A percentile compares a stretch with the other conserved stretches of the same genome.
These are phyloP conservation scores for Microdon myrmicae DNA, from an alignment of 2,888 invertebrate species.

Conservation along the genomic window DNA sequence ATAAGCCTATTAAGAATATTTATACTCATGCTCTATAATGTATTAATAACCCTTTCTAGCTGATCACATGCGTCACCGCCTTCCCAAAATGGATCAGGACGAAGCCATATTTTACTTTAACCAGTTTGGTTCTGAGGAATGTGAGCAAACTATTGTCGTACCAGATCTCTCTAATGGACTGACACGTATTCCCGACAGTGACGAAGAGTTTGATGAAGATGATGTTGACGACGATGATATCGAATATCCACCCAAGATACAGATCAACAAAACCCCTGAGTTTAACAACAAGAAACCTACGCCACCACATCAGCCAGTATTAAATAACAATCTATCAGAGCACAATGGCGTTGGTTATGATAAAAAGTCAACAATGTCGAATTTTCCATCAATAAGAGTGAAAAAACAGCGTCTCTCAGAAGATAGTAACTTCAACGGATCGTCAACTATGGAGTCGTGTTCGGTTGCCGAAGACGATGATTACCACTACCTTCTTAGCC, in stretches of 20 bases:
- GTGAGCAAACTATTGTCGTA: slow-evolving; percentile 64
- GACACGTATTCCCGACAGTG: slow-evolving; percentile 64
- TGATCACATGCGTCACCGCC: slow-evolving; percentile 66
- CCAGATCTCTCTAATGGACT: slow-evolving; percentile 65
- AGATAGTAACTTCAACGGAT: slow-evolving; percentile 65
- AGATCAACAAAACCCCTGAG: slow-evolving; percentile 21
- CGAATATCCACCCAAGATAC: slow-evolving; percentile 29
- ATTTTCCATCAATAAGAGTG: slow-evolving; percentile 62
- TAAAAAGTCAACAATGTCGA: slow-evolving; percentile 54
- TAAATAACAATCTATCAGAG: slow-evolving; percentile 27
- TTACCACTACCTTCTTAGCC: slow-evolving; percentile 65
- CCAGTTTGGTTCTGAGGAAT: slow-evolving; percentile 56
- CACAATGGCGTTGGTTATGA: slow-evolving; percentile 52
- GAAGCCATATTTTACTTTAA: slow-evolving; percentile 60
- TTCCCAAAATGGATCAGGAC: slow-evolving; percentile 64
- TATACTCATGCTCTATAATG: too few relatives aligned
- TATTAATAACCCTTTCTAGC: slow-evolving; percentile 54
- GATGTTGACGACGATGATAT: slow-evolving; percentile 59
- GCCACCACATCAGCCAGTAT: slow-evolving; percentile 36
- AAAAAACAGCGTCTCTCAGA: slow-evolving; percentile 63
- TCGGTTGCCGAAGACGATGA: slow-evolving; percentile 65
- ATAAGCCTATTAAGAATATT: too few relatives aligned
- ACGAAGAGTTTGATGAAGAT: slow-evolving; percentile 64
- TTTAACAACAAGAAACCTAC: slow-evolving; percentile 21
- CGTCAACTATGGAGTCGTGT: slow-evolving; percentile 62